Percentiles rank a stretch among this genome's conserved stretches.
Conservation (phyloP, 2,113 vertebrate genomes). For the Noturus placidus region DNA sequence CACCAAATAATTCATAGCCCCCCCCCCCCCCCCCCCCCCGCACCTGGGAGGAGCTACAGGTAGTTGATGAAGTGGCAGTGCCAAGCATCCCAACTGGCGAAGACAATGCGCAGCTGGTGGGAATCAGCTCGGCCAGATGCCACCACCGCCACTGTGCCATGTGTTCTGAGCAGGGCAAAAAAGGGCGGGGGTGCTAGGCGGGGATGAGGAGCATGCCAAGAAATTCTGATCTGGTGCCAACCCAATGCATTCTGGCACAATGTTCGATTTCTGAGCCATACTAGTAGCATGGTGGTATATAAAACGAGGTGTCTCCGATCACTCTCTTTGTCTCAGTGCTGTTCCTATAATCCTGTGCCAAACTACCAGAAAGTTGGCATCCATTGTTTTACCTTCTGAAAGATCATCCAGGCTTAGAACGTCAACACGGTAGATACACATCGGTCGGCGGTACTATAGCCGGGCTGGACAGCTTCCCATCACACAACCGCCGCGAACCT, state of each 20-base stretch:
- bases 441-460: constrained; percentile 30
- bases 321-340: constrained; percentile 23
- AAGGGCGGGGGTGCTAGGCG: constrained; percentile 60
- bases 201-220: constrained; percentile 72
- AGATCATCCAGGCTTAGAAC: constrained; percentile 57
- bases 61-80: constrained; percentile 85
- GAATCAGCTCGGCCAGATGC: constrained; percentile 81
- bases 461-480: constrained; percentile 28
- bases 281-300: constrained; percentile 53
- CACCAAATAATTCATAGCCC: constrained; percentile 75
- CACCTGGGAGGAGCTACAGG: constrained; percentile 80
- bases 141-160: constrained; percentile 78
- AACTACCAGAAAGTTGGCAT: constrained; percentile 19
- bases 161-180: constrained; percentile 79
- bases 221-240: constrained; percentile 79
- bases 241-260: constrained; percentile 79
- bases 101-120: constrained; percentile 82
- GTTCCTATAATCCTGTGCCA: constrained; percentile 61
- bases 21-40: constrained; percentile 63
- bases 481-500: constrained; percentile 22
- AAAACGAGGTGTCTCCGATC: constrained; percentile 60
- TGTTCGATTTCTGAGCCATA: constrained; percentile 70
- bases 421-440: constrained; percentile 11
- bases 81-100: constrained; percentile 82
- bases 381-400: constrained; percentile 55